Evolutionary conservation across 2,888 invertebrate genomes (phyloP), one percentile per base, ranked within the genome.

Genomic region (Eristalis arbustorum): DNA sequence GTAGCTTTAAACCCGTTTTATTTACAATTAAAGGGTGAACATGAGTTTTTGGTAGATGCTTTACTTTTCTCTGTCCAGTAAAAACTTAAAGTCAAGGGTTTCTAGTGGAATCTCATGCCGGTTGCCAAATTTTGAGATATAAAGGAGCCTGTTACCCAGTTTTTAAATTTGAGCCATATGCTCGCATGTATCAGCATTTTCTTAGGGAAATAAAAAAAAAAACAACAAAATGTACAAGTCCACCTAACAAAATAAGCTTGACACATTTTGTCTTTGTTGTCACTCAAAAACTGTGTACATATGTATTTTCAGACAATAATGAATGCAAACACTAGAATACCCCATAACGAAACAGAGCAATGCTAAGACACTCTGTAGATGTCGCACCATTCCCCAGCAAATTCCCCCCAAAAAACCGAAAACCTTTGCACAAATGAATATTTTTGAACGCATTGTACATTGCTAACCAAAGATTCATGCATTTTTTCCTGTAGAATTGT

Each of bases 351-450:
- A 78, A 62, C 23, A 40, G 64, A 73, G 61, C 66, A 8, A 14
- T 64, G 25, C 73, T 66, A 78, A 69, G 62, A 42, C 71, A 72
- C 71, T 69, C 67, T 87, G 83, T 83, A 87, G 57, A 79, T 67
- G 37, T 75, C 40, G 83, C 87, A 87, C 87, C 18, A 31, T 23
- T 56, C 18, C n/a, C n/a, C n/a, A n/a, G n/a, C n/a, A 59, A 66
- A 49, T 37, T 25, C 49, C 11, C 57, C 56, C 11, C 8, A 8
- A 31, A 42, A 18, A 49, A 18, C 49, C n/a, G 1, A 18, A 69
- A 40, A 1, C 37, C 40, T 14, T 13, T 63, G 83, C 87, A 87
- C 87, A 87, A 87, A 75, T 83, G 87, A 87, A 87, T 87, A 83
- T 78, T 68, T 83, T 83, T 79, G 77, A 40, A 40, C 34, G 63